phyloP scores from a whole-genome alignment of 2,113 vertebrate species.

The Callithrix jacchus region DNA sequence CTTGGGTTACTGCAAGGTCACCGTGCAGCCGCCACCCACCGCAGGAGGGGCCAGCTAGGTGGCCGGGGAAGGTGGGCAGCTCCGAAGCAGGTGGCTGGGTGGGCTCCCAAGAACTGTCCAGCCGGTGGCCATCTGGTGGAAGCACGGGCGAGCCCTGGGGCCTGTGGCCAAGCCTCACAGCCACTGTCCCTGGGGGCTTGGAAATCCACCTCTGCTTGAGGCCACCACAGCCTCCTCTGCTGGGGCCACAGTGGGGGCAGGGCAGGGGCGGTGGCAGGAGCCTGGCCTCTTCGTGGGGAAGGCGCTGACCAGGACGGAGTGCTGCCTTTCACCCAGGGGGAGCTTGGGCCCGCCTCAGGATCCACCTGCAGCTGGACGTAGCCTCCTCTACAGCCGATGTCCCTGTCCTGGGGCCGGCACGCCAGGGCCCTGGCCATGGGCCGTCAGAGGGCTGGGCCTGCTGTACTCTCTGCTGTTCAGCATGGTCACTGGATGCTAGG shows the following conservation, averaged over 20 bases:
- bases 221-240: neutral
- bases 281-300: neutral
- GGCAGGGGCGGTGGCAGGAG: no score
- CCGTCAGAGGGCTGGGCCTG: neutral
- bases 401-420: neutral
- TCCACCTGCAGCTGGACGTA: neutral
- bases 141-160: slow-evolving; percentile 63
- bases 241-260: no score
- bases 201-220: fast-evolving
- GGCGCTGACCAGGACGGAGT: neutral
- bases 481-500: fast-evolving
- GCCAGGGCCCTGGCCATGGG: fast-evolving
- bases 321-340: neutral
- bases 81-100: slow-evolving; percentile 85
- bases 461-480: fast-evolving
- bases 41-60: slow-evolving; percentile 78
- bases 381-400: neutral
- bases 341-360: neutral
- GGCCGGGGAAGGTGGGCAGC: slow-evolving; percentile 78
- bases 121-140: slow-evolving; percentile 86
- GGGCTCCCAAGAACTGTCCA: slow-evolving; percentile 89
- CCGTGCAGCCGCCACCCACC: slow-evolving; percentile 80
- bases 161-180: neutral
- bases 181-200: fast-evolving
- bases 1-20: slow-evolving; percentile 96